Evolutionary conservation across 2,113 vertebrate species (phyloP), one percentile per base, ranked within the genome.

Genomic region (Prunella fulvescens): DNA sequence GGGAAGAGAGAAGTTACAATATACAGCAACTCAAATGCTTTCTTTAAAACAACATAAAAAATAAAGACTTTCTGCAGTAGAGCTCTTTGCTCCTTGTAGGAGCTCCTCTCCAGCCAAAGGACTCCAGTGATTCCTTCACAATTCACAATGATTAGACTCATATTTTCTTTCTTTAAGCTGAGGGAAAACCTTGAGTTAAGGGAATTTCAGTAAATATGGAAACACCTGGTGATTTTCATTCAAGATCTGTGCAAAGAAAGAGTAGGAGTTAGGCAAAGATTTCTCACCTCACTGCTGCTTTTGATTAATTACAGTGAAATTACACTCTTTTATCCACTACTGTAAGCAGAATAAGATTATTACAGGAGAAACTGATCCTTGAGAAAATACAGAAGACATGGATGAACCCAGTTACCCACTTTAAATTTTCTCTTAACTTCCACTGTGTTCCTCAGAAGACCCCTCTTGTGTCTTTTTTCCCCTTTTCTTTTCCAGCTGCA

Each of bases 51-150:
- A 83, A 45, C 26, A 10, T 40, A 39, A 92, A 77, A 72, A 86
- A 93, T 47, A 72, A 90, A 96, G 79, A 71, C 39, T 20, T 86
- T 66, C 3, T 0, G 44, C 62, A 51, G 33, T 3, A 16, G 13
- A 90, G 44, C 4, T 3, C 15, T 86, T 78, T 0, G 2, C 26
- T 80, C 82, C 48, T 86, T 1, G 5, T 58, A 73, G 47, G 76
- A 80, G 25, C 33, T 64, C 44, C 22, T 45, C 51, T 71, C n/a
- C 53, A 91, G 56, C 61, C 72, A 84, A 90, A 93, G 80, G 61
- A 79, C 88, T 81, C 79, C 67, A 95, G 67, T 83, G 44, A 96
- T 67, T 93, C 71, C 91, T 64, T 90, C 94, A 96, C 82, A 95
- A 90, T 83, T 93, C 92, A 81, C 44, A 67, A 50, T 86, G 76